A percentile compares a stretch with the other conserved stretches of the same genome.
Conservation (phyloP, 1,140 invertebrate genomes). For the Eurosta solidaginis region DNA sequence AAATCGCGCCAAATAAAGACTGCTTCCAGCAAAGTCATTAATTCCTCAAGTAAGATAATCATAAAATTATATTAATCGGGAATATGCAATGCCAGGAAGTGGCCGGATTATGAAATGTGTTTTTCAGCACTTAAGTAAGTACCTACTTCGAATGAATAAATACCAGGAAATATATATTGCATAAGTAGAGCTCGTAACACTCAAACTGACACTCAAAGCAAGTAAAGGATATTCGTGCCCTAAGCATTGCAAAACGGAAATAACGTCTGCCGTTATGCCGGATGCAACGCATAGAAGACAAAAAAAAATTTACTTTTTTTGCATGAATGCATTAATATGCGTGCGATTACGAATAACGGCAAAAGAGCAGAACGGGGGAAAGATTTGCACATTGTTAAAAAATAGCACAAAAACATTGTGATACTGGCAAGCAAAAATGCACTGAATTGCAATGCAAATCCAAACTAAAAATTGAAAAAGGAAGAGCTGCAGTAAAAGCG, state of each 20-base stretch:
- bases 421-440: neutral
- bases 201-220: neutral
- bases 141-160: too few relatives aligned
- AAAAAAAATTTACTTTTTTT: neutral
- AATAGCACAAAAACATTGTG: neutral
- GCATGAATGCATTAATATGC: neutral
- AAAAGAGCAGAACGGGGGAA: too few relatives aligned
- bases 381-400: neutral
- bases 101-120: too few relatives aligned
- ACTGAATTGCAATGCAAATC: neutral
- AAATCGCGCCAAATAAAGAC: too few relatives aligned
- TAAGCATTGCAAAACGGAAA: neutral
- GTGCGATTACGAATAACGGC: neutral
- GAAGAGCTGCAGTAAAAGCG: neutral
- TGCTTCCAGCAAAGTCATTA: too few relatives aligned
- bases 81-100: too few relatives aligned
- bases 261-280: neutral
- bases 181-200: neutral
- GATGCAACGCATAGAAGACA: neutral
- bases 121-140: too few relatives aligned
- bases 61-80: too few relatives aligned
- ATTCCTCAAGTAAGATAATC: too few relatives aligned
- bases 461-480: neutral
- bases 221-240: slow-evolving; percentile 11
- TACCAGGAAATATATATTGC: neutral